Evolutionary conservation across 2,888 invertebrate species (phyloP).

Genomic region (Tiphia femorata): DNA sequence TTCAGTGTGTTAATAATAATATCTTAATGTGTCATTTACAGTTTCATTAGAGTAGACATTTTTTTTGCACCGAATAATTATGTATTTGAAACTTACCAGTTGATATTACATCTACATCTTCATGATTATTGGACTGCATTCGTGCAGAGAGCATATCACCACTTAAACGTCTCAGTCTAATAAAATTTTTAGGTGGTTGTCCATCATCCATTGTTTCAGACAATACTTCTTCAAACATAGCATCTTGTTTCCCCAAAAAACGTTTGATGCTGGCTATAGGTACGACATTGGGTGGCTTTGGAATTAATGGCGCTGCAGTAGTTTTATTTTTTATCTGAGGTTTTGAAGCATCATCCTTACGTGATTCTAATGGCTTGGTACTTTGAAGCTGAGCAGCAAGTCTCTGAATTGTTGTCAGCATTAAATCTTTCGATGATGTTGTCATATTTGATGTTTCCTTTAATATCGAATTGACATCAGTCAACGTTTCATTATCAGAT

Average conservation of each 20-base stretch:
- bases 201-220: slow-evolving; percentile 25
- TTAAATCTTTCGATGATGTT: slow-evolving; percentile 52
- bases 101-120: slow-evolving; percentile 5
- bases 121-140: slow-evolving; percentile 13
- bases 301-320: slow-evolving; percentile 16
- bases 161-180: slow-evolving; percentile 68
- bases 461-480: slow-evolving; percentile 57
- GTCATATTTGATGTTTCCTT: slow-evolving; percentile 55
- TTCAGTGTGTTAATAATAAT: slow-evolving; percentile 14
- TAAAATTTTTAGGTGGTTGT: slow-evolving; percentile 60
- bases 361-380: slow-evolving; percentile 39
- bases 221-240: slow-evolving; percentile 37
- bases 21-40: background rate
- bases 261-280: slow-evolving; percentile 35
- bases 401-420: slow-evolving; percentile 64
- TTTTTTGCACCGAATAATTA: no score
- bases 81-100: slow-evolving; percentile 41
- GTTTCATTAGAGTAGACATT: no score
- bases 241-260: slow-evolving; percentile 29
- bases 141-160: slow-evolving; percentile 68
- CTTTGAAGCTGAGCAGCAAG: slow-evolving; percentile 63
- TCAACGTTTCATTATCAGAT: slow-evolving; percentile 52
- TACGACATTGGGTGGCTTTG: slow-evolving; percentile 44
- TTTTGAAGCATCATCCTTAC: background rate
- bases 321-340: background rate